phyloP scores from a whole-genome alignment of 2,797 vertebrate genomes.

The Anolis apletophallus region DNA sequence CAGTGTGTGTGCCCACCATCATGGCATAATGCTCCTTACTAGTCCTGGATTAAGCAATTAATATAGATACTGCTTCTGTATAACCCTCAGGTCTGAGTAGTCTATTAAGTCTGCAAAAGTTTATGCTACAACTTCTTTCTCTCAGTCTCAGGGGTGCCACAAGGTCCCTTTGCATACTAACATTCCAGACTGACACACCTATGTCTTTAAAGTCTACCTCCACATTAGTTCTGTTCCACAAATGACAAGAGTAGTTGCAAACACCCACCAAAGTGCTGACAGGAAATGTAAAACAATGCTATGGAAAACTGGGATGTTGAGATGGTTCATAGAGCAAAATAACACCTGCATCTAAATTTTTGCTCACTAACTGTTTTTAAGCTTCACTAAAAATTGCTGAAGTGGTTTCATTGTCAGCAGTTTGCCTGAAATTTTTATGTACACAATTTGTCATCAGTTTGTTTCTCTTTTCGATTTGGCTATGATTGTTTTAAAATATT shows the following conservation, averaged over 20 bases:
- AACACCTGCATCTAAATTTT: constrained; percentile 32
- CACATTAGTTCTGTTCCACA: constrained; percentile 16
- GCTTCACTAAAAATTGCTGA: constrained; percentile 34
- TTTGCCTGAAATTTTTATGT: constrained; percentile 51
- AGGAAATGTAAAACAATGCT: constrained; percentile 33
- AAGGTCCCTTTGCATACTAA: too few species aligned
- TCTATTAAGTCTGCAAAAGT: too few species aligned
- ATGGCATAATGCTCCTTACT: too few species aligned
- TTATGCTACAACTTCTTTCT: too few species aligned
- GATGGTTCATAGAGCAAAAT: constrained; percentile 35
- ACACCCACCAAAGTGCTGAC: background rate
- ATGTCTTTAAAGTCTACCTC: too few species aligned
- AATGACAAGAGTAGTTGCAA: constrained; percentile 30
- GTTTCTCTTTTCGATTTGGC: constrained; percentile 44
- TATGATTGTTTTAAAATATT: constrained; percentile 45
- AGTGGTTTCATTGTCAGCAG: constrained; percentile 47
- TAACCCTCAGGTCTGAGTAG: too few species aligned
- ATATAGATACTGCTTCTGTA: too few species aligned
- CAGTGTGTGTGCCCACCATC: too few species aligned
- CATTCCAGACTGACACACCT: too few species aligned
- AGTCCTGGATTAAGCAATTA: too few species aligned
- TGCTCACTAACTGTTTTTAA: constrained; percentile 49
- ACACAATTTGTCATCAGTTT: constrained; percentile 48
- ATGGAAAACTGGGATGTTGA: constrained; percentile 28
- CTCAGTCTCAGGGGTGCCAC: too few species aligned